A percentile compares a stretch with the other conserved stretches of the same genome.
Conservation (phyloP, 2,888 invertebrate species). For the Drosophila mimica region DNA sequence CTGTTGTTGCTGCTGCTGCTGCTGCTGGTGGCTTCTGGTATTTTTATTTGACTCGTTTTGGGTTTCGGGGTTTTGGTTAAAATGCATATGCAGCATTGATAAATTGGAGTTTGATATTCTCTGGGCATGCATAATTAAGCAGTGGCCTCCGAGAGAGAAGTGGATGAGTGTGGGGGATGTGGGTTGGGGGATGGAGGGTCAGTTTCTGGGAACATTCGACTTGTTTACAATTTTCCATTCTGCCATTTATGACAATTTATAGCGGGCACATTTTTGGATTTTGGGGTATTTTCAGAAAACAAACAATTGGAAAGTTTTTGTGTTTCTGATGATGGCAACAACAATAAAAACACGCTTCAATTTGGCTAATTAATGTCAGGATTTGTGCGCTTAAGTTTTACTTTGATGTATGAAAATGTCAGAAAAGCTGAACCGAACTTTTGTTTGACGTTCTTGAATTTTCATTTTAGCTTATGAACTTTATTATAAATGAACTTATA, state of each 20-base stretch:
- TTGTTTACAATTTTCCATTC: constrained; percentile 4
- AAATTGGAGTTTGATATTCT: constrained; percentile 48
- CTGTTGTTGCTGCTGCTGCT: neutral
- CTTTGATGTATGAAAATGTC: neutral
- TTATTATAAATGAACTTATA: neutral
- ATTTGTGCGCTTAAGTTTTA: neutral
- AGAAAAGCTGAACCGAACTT: neutral
- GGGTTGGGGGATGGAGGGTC: neutral
- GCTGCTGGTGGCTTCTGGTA: constrained; percentile 8
- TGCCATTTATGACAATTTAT: constrained; percentile 12
- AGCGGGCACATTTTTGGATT: neutral
- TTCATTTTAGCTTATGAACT: neutral
- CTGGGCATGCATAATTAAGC: constrained; percentile 47
- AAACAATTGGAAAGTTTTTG: neutral
- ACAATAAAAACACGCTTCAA: neutral
- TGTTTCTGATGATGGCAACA: neutral
- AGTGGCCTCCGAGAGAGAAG: neutral
- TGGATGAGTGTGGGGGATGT: neutral
- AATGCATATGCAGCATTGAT: constrained; percentile 40
- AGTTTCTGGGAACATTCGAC: neutral
- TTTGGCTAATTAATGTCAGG: neutral
- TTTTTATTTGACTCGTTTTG: constrained; percentile 9
- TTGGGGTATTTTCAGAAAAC: neutral
- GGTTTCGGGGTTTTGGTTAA: neutral
- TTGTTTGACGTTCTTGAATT: neutral